Conservation (phyloP, 2,797 vertebrate genomes). For the Girardinus metallicus region DNA sequence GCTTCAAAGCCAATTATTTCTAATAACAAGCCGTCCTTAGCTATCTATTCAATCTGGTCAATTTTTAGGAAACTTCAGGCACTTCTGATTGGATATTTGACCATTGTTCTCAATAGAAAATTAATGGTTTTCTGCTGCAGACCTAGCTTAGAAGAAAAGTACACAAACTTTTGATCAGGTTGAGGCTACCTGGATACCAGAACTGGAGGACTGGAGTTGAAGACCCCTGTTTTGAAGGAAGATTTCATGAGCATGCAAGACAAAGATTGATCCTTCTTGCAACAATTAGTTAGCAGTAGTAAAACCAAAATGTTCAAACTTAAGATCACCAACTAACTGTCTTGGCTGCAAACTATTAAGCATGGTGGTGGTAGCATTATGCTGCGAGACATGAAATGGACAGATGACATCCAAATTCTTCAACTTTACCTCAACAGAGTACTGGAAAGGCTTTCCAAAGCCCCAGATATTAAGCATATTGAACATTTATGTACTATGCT, state of each 20-base stretch:
- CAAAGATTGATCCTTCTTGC: no score
- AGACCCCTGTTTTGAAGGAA: no score
- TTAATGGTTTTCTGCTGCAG: not conserved
- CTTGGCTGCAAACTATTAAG: no score
- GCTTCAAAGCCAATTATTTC: conserved; percentile 18
- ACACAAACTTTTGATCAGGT: not conserved
- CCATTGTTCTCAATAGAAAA: not conserved
- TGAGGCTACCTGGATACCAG: no score
- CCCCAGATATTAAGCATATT: not conserved
- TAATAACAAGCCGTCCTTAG: conserved; percentile 31
- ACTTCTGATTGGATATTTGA: not conserved
- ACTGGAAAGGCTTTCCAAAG: not conserved
- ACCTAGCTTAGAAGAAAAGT: not conserved
- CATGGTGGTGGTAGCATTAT: no score
- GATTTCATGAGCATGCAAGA: no score
- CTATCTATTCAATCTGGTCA: not conserved
- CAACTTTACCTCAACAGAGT: not conserved
- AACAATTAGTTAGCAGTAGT: no score
- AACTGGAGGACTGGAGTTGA: no score
- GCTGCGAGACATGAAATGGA: not conserved
- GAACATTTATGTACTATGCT: not conserved
- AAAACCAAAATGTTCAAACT: no score
- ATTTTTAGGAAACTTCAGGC: not conserved
- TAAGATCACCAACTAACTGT: no score
- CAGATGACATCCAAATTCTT: no score